Base-by-base conservation (phyloP, 2,888 invertebrate genomes). In the Anoncus sp. region DNA sequence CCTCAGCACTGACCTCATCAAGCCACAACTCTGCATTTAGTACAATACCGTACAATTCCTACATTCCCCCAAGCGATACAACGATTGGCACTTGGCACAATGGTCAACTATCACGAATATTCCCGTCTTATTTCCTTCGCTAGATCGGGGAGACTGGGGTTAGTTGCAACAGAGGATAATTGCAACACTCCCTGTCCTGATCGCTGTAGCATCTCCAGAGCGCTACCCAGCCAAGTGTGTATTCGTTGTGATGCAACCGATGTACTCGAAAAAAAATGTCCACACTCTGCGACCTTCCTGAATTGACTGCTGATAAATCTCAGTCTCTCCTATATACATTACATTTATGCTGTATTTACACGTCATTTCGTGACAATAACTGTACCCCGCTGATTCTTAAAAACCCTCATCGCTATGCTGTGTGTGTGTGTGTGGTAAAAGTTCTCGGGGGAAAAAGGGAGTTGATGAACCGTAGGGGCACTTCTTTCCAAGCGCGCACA, bases 391-490 rank as follows among this genome's bases (percentile, higher is more conserved):
- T 12, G 38, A 38, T 38, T 2, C 38, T 12, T 12, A 2, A 12
- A 38, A 12, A n/a, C n/a, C 38, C 38, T 31, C 38, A 38, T 10
- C 38, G 40, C 51, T 10, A n/a, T n/a, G 10, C 47, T 35, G 51
- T 51, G 14, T 65, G 45, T 70, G 14, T n/a, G 43, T 12, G 43
- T 43, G 14, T 4, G 43, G 43, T 43, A 20, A 47, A 47, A 20
- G n/a, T 47, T 43, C 38, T 40, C n/a, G 31, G 35, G 55, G n/a
- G 3, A 31, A 5, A 35, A 67, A 77, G n/a, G n/a, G n/a, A 51
- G 72, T 77, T 55, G 57, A 49, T 49, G 63, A 55, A 60, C 60
- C 63, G 38, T 65, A 53, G 59, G n/a, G 35, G 22, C 38, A 62
- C 62, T 66, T 63, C 59, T 69, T 70, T 35, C 38, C 60, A 43